Evolutionary conservation across 2,113 vertebrate genomes (phyloP).

Genomic region (Poeciliopsis prolifica): DNA sequence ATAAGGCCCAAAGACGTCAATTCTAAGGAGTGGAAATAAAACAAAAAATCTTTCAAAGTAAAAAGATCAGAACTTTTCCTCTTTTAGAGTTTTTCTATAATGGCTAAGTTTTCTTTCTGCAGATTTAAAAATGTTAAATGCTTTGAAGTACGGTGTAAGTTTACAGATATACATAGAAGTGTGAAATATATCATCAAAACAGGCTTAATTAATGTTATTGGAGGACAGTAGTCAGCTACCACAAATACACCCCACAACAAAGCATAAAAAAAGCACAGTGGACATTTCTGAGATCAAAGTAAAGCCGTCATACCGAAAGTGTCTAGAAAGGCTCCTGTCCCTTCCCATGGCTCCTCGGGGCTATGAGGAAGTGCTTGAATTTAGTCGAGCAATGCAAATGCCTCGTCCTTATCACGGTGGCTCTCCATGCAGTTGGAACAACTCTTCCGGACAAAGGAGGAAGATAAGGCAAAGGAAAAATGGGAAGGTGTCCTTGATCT

Average conservation of each 20-base stretch:
- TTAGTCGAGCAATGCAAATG: conserved; percentile 51
- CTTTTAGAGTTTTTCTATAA: background rate
- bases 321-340: conserved; percentile 90
- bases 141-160: background rate
- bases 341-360: conserved; percentile 86
- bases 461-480: conserved; percentile 33
- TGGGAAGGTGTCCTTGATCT: conserved; percentile 46
- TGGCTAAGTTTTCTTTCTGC: background rate
- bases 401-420: conserved; percentile 32
- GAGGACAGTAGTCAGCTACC: conserved; percentile 22
- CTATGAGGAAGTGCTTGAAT: conserved; percentile 55
- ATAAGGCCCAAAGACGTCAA: background rate
- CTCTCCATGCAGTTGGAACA: conserved; percentile 58
- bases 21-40: background rate
- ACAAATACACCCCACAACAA: conserved; percentile 33
- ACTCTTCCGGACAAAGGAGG: conserved; percentile 40
- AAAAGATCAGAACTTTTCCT: background rate
- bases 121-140: background rate
- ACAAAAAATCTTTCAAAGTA: background rate
- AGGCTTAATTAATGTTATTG: conserved; percentile 16
- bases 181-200: conserved; percentile 5
- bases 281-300: conserved; percentile 40
- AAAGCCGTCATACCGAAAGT: conserved; percentile 87
- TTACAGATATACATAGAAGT: background rate
- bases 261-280: conserved; percentile 28